These are phyloP conservation scores for Sturmia bella DNA, from an alignment of 2,888 invertebrate species.

Conservation along the genomic window DNA sequence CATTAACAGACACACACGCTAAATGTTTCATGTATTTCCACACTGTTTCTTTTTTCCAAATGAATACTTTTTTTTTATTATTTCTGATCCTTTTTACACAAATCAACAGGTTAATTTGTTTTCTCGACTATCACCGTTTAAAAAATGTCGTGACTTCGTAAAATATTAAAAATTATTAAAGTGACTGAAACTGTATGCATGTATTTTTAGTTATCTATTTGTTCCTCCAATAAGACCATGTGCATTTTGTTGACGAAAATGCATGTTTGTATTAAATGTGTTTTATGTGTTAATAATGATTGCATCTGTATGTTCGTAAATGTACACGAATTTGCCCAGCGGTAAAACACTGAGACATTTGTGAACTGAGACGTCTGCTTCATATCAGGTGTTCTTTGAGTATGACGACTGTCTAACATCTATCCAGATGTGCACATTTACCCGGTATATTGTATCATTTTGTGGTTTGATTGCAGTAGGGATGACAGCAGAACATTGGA, in stretches of 20 bases:
- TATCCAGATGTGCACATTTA: too few species aligned
- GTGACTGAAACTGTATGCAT: slow-evolving; percentile 9
- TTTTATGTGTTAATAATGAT: background rate
- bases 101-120: slow-evolving; percentile 16
- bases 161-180: slow-evolving; percentile 65
- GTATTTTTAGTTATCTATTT: background rate
- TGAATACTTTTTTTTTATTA: slow-evolving; percentile 1
- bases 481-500: too few species aligned
- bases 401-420: too few species aligned
- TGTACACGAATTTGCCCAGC: background rate
- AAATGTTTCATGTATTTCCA: slow-evolving; percentile 37
- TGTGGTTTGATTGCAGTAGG: too few species aligned
- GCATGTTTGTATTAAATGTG: background rate
- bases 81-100: slow-evolving; percentile 14
- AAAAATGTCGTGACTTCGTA: slow-evolving; percentile 67
- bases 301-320: background rate
- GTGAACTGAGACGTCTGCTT: too few species aligned
- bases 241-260: background rate
- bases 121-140: slow-evolving; percentile 29
- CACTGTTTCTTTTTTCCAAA: slow-evolving; percentile 4
- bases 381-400: too few species aligned
- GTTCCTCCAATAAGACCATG: background rate
- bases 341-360: too few species aligned
- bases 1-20: slow-evolving; percentile 65
- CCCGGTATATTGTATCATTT: too few species aligned